Evolutionary conservation across 2,888 invertebrate genomes (phyloP).

Genomic region (Alloscopus bannaensis): DNA sequence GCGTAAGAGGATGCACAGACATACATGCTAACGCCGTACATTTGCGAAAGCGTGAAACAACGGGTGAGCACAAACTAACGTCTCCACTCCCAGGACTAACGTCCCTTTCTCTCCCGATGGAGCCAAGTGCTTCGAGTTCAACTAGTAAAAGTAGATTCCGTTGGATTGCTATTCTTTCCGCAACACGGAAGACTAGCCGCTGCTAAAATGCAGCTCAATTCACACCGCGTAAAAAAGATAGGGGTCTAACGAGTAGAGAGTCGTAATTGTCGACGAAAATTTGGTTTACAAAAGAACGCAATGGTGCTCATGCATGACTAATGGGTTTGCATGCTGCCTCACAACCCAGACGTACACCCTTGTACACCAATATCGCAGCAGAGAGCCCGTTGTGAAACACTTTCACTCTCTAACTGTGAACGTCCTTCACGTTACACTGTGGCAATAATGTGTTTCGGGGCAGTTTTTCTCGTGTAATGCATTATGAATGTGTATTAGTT

Average conservation of each 20-base stretch:
- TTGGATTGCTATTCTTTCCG: not conserved
- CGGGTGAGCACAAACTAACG: constrained; percentile 10
- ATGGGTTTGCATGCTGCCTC: constrained; percentile 39
- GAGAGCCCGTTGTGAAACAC: not conserved
- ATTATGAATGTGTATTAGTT: too few species aligned
- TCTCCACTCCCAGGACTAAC: not conserved
- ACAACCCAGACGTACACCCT: not conserved
- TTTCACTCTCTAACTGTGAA: constrained; percentile 3
- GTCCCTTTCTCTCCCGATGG: not conserved
- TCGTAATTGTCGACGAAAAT: constrained; percentile 47
- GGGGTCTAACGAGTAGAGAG: constrained; percentile 11
- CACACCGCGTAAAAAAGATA: constrained; percentile 34
- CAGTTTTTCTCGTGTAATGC: too few species aligned
- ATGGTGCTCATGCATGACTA: constrained; percentile 60
- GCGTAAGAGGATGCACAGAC: not conserved
- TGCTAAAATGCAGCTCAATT: not conserved
- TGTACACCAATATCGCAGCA: not conserved
- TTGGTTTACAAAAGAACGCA: constrained; percentile 42
- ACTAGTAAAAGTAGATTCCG: not conserved
- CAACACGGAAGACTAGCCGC: not conserved
- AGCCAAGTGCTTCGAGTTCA: not conserved
- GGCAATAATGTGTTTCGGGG: not conserved
- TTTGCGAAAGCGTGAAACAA: not conserved
- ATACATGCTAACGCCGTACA: not conserved
- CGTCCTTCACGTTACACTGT: not conserved